Conservation (phyloP, 2,888 invertebrate genomes). For the Neoaliturus tenellus region DNA sequence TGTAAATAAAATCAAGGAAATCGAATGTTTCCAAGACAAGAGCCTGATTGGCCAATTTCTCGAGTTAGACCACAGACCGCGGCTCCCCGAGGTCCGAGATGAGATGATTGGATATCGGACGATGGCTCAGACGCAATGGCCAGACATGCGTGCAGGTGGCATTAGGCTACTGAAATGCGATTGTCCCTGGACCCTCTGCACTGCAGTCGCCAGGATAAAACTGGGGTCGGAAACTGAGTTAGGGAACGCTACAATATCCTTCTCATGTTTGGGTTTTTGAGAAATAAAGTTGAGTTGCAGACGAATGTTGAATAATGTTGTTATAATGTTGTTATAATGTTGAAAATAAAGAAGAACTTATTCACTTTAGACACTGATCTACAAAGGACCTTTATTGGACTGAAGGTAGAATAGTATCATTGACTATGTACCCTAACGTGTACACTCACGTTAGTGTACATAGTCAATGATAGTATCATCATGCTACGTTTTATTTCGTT, state of each 20-base stretch:
- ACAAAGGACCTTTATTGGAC: too few species aligned
- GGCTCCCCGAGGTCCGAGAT: not conserved
- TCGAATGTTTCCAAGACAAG: not conserved
- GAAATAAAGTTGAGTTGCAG: too few species aligned
- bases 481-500: too few species aligned
- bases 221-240: not conserved
- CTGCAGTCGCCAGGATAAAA: not conserved
- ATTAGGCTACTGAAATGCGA: not conserved
- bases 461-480: too few species aligned
- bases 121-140: not conserved
- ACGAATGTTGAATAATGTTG: too few species aligned
- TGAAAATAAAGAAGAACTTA: too few species aligned
- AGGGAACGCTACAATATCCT: not conserved
- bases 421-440: too few species aligned
- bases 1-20: not conserved
- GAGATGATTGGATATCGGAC: not conserved
- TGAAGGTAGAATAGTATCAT: too few species aligned
- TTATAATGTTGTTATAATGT: too few species aligned
- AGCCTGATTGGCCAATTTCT: not conserved
- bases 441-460: too few species aligned
- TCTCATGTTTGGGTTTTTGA: too few species aligned
- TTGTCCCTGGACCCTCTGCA: not conserved
- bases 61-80: not conserved
- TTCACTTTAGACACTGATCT: too few species aligned
- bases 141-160: slow-evolving; percentile 4